phyloP scores from a whole-genome alignment of 2,113 vertebrate genomes.

The Rhombomys opimus region DNA sequence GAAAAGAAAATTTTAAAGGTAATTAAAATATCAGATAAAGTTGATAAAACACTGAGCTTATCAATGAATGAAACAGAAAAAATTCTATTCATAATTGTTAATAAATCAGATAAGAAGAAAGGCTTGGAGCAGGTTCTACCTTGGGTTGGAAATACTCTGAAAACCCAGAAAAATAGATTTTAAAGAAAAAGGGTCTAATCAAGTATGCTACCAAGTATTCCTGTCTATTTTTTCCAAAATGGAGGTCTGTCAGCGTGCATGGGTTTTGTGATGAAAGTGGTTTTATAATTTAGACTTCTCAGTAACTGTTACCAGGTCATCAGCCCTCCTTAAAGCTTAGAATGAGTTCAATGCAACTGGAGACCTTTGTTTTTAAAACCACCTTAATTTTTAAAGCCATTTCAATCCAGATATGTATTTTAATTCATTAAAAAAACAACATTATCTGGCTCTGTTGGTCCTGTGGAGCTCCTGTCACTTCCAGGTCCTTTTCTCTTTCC shows the following conservation, averaged over 20 bases:
- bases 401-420: neutral
- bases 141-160: slow-evolving; percentile 24
- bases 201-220: neutral
- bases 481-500: too few species aligned
- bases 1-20: neutral
- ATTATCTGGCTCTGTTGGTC: too few species aligned
- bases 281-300: slow-evolving; percentile 52
- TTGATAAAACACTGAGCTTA: neutral
- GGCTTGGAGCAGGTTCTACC: neutral
- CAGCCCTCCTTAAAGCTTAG: neutral
- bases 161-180: slow-evolving; percentile 53
- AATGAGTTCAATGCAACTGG: neutral
- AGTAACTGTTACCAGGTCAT: neutral
- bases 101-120: neutral
- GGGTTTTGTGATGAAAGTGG: slow-evolving; percentile 44
- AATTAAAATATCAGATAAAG: slow-evolving; percentile 14
- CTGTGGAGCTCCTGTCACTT: too few species aligned
- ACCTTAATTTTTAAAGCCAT: slow-evolving; percentile 37
- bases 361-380: neutral
- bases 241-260: neutral
- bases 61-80: neutral
- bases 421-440: neutral
- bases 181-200: slow-evolving; percentile 12
- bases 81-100: neutral
- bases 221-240: neutral